A percentile compares a stretch with the other conserved stretches of the same genome.
phyloP scores from a whole-genome alignment of 2,113 vertebrate species.

The Rhombomys opimus region DNA sequence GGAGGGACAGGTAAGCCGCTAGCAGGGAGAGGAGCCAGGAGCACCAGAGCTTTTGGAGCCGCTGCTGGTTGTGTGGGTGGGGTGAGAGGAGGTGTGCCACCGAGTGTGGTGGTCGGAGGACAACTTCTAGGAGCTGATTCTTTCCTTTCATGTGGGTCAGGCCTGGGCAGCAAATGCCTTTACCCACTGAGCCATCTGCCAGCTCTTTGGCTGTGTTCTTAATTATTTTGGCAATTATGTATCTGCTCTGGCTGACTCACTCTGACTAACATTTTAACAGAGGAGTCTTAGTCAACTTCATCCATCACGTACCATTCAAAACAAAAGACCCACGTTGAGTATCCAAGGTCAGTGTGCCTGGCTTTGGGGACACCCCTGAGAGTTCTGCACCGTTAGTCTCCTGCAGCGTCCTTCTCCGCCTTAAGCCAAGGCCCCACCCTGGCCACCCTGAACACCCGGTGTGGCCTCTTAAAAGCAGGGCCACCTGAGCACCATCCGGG shows the following conservation, averaged over 20 bases:
- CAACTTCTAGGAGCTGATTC: background rate
- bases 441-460: background rate
- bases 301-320: background rate
- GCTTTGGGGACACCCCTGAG: fast-evolving
- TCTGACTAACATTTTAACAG: background rate
- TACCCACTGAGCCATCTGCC: background rate
- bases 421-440: fast-evolving
- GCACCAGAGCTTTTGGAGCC: background rate
- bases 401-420: background rate
- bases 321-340: background rate
- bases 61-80: too few relatives aligned
- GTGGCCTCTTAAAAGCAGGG: background rate
- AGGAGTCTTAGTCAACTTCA: background rate
- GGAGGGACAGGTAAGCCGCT: constrained; percentile 92
- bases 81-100: too few relatives aligned
- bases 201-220: background rate
- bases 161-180: background rate
- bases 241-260: background rate
- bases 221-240: background rate
- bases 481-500: background rate
- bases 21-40: fast-evolving
- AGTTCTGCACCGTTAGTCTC: background rate
- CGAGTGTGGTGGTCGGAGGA: background rate
- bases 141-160: background rate
- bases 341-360: background rate